Evolutionary conservation across 1,140 invertebrate species (phyloP), one percentile per base, ranked within the genome.

Genomic region (Zaprionus ghesquierei): DNA sequence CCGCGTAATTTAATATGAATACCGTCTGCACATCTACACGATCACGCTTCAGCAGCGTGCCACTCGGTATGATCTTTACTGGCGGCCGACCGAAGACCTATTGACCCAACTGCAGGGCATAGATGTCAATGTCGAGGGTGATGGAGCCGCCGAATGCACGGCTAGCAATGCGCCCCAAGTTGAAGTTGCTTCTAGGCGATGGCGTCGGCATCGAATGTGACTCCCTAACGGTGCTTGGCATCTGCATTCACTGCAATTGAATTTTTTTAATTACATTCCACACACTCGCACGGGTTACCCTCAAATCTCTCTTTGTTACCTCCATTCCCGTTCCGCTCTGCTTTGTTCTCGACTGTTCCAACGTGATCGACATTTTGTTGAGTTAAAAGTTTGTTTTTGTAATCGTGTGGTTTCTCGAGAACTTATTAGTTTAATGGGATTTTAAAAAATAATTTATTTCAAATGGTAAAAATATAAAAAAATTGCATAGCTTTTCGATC

Each of bases 111-210:
- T 98, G 97, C 13, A 98, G 80, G 0, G 93, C 90, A 89, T 98
- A 98, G 20, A 97, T 93, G 0, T 97, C 97, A 27, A 98, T 92
- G 89, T 98, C 97, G 13, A 98, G 90, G 15, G 97, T 92, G 0
- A 95, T 94, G 22, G 97, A 96, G 13, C 97, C 97, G 5, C 97
- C 97, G 1, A 96, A 76, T 0, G 80, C 58, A 2, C 86, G 78
- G 35, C 50, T 76, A 44, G 55, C 59, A 10, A 90, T 59, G n/a
- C 86, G 66, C 54, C 29, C 20, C 59, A 64, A 61, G 66, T 59
- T 70, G 46, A 53, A 70, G 77, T 75, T 69, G 56, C 13, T 25
- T 6, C 12, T n/a, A 23, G 35, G 63, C 44, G 41, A 29, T 29
- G n/a, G n/a, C n/a, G n/a, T n/a, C n/a, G n/a, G n/a, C n/a, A 9